Percentiles rank a stretch among this genome's conserved stretches.
phyloP scores from a whole-genome alignment of 2,797 vertebrate genomes.

The Bucorvus abyssinicus region DNA sequence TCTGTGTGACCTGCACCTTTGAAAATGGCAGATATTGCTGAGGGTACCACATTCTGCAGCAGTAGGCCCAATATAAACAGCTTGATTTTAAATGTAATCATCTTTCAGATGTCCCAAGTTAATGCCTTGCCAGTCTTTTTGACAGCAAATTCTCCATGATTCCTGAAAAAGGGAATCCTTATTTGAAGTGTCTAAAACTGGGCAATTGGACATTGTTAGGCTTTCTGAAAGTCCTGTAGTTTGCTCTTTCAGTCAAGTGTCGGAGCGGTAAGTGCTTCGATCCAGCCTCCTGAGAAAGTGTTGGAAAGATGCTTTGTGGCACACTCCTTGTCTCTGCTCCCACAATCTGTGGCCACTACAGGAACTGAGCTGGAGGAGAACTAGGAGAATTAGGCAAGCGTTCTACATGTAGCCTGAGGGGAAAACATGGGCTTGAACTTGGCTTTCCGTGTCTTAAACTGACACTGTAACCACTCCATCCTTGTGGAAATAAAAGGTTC shows the following conservation, averaged over 20 bases:
- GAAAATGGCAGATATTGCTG: neutral
- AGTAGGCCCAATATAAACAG: neutral
- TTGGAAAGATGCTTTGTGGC: neutral
- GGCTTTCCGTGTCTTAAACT: neutral
- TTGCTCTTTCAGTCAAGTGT: neutral
- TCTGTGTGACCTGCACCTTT: neutral
- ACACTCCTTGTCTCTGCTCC: neutral
- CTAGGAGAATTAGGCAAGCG: neutral
- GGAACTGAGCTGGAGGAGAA: neutral
- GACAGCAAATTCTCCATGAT: neutral
- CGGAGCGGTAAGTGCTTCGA: neutral
- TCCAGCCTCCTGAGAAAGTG: neutral
- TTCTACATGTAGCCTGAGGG: neutral
- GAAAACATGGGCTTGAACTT: accelerated
- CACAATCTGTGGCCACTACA: neutral
- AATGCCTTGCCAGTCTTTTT: neutral
- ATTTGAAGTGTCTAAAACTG: neutral
- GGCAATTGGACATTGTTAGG: neutral
- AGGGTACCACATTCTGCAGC: neutral
- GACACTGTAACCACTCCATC: neutral
- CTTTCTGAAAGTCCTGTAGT: neutral
- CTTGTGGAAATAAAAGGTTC: neutral
- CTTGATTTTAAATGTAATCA: neutral
- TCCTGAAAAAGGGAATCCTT: neutral
- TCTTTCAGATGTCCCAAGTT: neutral